Base-by-base conservation (phyloP, 2,888 invertebrate species). In the Drosophila macrospina region DNA sequence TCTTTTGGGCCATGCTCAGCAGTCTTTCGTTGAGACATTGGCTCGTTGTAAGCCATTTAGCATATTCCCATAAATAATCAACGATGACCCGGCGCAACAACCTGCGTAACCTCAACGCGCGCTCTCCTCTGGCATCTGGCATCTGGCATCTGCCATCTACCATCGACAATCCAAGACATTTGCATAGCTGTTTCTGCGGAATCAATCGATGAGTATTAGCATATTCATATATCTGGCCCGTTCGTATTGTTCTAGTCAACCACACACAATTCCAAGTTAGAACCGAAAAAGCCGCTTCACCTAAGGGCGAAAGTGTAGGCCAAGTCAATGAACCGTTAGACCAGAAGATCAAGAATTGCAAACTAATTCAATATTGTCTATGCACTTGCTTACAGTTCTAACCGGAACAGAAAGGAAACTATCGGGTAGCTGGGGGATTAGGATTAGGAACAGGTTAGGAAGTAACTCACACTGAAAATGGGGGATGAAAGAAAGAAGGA, bases 21-120 rank as follows among this genome's bases (percentile, higher is more conserved):
- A 36, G 59, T 10, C 16, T 30, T 32, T 20, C 24, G 13, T 24
- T 28, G 13, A n/a, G 11, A 34, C 50, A 0, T 11, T 24, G 5
- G 51, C 13, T 32, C 13, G 68, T 56, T 86, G 84, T 84, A 81
- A 81, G 4, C 39, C 51, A 68, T 67, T 85, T 86, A 61, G 72
- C 86, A 86, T 85, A 86, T 72, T 65, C 62, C 75, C 81, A 85
- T 85, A 84, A 85, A 85, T 86, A 75, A 85, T 71, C 69, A 47
- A 16, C 20, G 65, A 65, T 78, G 81, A 78, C 76, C 74, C 66
- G 41, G 28, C 60, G 37, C 39, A 48, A 60, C 64, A 69, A 56
- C 47, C 71, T 52, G 67, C 34, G 51, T 84, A 81, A 81, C 81
- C 81, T 63, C 59, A 57, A 10, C 26, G 5, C 26, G 20, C 36